Evolutionary conservation across 2,113 vertebrate species (phyloP).

Genomic region (Camarhynchus parvulus): DNA sequence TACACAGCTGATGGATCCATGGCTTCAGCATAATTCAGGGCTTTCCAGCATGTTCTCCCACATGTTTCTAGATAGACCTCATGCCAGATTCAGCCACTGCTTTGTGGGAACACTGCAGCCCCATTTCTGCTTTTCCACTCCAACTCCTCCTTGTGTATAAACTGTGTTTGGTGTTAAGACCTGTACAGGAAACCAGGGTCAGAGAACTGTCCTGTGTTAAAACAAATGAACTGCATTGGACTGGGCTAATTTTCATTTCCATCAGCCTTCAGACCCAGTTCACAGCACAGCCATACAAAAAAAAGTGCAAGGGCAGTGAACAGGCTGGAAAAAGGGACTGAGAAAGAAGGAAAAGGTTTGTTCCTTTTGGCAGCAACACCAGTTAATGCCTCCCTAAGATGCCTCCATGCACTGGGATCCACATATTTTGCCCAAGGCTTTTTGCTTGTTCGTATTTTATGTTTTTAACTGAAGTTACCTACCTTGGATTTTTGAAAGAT

Average conservation of each 20-base stretch:
- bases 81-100: background rate
- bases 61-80: background rate
- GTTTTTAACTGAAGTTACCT: background rate
- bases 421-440: background rate
- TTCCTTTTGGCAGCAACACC: background rate
- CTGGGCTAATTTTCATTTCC: background rate
- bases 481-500: background rate
- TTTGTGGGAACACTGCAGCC: background rate
- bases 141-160: background rate
- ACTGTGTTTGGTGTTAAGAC: background rate
- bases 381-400: fast-evolving
- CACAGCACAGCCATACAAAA: fast-evolving
- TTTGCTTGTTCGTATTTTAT: background rate
- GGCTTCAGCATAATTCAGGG: background rate
- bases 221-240: background rate
- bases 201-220: background rate
- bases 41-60: background rate
- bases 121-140: background rate
- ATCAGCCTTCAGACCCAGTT: background rate
- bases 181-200: background rate
- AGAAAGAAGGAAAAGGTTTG: background rate
- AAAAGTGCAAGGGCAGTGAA: fast-evolving
- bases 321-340: background rate
- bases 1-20: background rate
- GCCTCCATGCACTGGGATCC: background rate